Evolutionary conservation across 2,888 invertebrate genomes (phyloP).

Genomic region (Slavum lentiscoides): DNA sequence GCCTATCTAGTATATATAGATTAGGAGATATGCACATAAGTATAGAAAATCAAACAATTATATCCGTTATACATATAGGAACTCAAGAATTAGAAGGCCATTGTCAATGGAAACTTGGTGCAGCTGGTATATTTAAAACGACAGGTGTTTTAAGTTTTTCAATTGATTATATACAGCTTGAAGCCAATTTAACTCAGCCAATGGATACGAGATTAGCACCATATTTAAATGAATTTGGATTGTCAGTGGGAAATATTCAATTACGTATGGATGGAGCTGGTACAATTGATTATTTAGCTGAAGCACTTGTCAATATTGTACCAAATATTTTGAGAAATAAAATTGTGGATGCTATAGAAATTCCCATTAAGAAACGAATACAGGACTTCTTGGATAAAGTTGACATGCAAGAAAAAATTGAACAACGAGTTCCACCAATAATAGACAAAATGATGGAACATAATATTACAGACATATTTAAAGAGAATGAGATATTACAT

Average conservation of each 20-base stretch:
- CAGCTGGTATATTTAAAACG: slow-evolving; percentile 69
- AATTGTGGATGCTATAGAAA: slow-evolving; percentile 82
- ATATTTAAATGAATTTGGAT: slow-evolving; percentile 72
- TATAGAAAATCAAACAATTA: slow-evolving; percentile 72
- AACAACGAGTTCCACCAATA: slow-evolving; percentile 68
- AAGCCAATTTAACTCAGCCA: slow-evolving; percentile 73
- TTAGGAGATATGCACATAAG: slow-evolving; percentile 76
- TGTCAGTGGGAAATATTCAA: slow-evolving; percentile 83
- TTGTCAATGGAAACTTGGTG: slow-evolving; percentile 76
- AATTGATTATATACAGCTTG: slow-evolving; percentile 74
- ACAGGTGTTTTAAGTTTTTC: slow-evolving; percentile 76
- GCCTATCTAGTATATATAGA: slow-evolving; percentile 79
- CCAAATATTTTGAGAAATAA: slow-evolving; percentile 85
- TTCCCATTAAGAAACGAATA: slow-evolving; percentile 73
- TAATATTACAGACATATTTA: slow-evolving; percentile 50
- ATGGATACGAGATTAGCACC: slow-evolving; percentile 77
- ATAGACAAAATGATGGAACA: slow-evolving; percentile 64
- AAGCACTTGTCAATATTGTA: slow-evolving; percentile 77
- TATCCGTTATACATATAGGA: slow-evolving; percentile 73
- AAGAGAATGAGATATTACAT: slow-evolving; percentile 45
- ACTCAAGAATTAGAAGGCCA: slow-evolving; percentile 78
- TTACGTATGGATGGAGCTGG: slow-evolving; percentile 82
- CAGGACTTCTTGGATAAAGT: slow-evolving; percentile 73
- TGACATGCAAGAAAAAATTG: slow-evolving; percentile 74
- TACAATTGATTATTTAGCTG: slow-evolving; percentile 80